These are phyloP conservation scores for Drosophila paulistorum DNA, from an alignment of 1,140 invertebrate species.

Conservation along the genomic window DNA sequence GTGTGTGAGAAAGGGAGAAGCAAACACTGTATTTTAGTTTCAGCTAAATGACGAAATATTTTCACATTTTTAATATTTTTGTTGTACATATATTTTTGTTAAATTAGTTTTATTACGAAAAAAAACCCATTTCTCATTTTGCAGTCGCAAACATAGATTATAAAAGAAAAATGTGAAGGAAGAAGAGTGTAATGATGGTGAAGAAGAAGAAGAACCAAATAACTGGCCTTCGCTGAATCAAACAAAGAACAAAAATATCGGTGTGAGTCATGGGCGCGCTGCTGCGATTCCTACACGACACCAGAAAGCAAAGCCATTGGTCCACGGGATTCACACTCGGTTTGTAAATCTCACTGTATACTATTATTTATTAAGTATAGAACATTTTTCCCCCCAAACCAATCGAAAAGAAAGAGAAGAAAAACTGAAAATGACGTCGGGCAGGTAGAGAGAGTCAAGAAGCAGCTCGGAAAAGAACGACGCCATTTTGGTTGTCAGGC, in stretches of 20 bases:
- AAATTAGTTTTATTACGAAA: constrained; percentile 82
- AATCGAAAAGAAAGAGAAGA: background rate
- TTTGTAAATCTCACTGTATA: constrained; percentile 66
- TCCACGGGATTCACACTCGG: constrained; percentile 67
- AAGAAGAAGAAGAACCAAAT: constrained; percentile 38
- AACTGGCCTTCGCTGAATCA: constrained; percentile 56
- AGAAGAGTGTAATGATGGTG: constrained; percentile 65
- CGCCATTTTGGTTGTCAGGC: constrained; percentile 21
- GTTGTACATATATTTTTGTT: constrained; percentile 48
- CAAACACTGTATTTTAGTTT: constrained; percentile 1
- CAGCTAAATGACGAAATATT: constrained; percentile 37
- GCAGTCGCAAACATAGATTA: constrained; percentile 78
- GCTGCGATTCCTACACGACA: constrained; percentile 53
- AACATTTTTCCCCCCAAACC: background rate
- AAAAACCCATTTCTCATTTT: constrained; percentile 80
- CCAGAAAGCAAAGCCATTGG: constrained; percentile 55
- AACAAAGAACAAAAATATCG: constrained; percentile 29
- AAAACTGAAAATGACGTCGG: background rate
- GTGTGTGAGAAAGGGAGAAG: constrained; percentile 27
- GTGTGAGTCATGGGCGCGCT: constrained; percentile 64
- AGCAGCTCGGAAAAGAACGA: background rate
- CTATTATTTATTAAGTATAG: constrained; percentile 48
- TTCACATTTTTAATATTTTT: constrained; percentile 48
- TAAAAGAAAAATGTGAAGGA: constrained; percentile 65
- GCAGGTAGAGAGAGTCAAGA: constrained; percentile 2